Percentiles rank a stretch among this genome's conserved stretches.
phyloP scores from a whole-genome alignment of 2,797 vertebrate species.

The Xiphorhynchus erythropygius region DNA sequence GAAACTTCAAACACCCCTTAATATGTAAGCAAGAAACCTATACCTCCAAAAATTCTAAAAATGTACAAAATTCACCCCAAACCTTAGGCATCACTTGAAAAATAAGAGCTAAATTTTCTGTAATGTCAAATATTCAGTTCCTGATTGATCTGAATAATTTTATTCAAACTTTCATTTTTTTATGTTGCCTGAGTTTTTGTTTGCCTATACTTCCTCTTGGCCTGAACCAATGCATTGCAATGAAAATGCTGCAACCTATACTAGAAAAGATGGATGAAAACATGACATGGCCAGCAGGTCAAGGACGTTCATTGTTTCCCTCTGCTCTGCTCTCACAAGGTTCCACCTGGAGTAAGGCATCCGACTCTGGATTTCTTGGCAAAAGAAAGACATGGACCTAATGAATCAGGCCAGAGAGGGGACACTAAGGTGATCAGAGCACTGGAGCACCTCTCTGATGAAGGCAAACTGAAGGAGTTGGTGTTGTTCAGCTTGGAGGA shows the following conservation, averaged over 20 bases:
- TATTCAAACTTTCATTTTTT: background rate
- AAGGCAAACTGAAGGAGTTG: background rate
- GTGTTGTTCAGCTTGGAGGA: background rate
- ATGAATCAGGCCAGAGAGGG: background rate
- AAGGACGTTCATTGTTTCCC: background rate
- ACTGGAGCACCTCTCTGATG: background rate
- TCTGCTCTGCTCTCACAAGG: background rate
- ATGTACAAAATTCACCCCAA: too few relatives aligned
- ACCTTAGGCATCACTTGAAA: too few relatives aligned
- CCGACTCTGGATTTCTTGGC: background rate
- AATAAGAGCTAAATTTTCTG: background rate
- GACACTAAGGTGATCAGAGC: background rate
- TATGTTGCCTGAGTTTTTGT: background rate
- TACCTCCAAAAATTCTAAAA: too few relatives aligned
- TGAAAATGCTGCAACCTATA: background rate
- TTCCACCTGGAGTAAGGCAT: fast-evolving
- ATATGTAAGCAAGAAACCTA: too few relatives aligned
- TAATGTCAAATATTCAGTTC: background rate
- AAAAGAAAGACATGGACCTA: background rate
- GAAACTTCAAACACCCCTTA: too few relatives aligned
- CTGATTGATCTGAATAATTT: background rate
- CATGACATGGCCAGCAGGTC: background rate
- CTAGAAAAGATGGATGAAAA: background rate
- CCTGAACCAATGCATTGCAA: background rate
- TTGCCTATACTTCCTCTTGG: background rate